Evolutionary conservation across 2,888 invertebrate genomes (phyloP), one percentile per base, ranked within the genome.

Genomic region (Conops quadrifasciatus): DNA sequence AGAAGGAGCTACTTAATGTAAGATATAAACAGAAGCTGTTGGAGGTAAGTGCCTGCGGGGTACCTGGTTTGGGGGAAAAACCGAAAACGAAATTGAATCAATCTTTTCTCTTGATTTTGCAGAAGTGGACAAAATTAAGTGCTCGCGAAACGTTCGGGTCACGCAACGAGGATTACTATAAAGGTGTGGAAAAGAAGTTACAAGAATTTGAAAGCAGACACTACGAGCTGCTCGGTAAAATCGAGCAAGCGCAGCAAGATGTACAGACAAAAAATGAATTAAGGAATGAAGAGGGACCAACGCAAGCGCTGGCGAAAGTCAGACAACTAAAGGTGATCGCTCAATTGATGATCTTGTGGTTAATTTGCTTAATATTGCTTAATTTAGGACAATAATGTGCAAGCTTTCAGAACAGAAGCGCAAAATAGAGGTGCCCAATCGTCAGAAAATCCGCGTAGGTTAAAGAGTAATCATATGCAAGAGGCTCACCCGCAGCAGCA

Each of bases 11-110:
- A 15, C 45, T 84, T 9, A 80, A 79, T 45, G 72, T 84, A 2
- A 81, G 79, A 70, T 83, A 82, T 49, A 79, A 82, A 16, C 81
- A 85, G 60, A 82, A 77, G 72, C 74, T 81, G 21, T 76, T 81
- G 73, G 80, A 83, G 75, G 85, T 85, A 13, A 49, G 28, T 24
- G 24, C 13, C 2, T 7, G 15, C 21, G 13, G 16, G 30, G 26
- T 4, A 59, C 15, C 1, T 2, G 13, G 26, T n/a, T n/a, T 36
- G 5, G 36, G 9, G 36, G 9, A 36, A 9, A 36, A 36, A 36
- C 36, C 36, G 9, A 36, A 36, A 36, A 36, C 36, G 5, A 7
- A 36, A 36, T 7, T 36, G 1, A 26, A 15, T n/a, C n/a, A n/a
- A n/a, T n/a, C 16, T 5, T 15, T n/a, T 1, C 60, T 24, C 0